phyloP scores from a whole-genome alignment of 2,113 vertebrate species.

The Pristiophorus japonicus region DNA sequence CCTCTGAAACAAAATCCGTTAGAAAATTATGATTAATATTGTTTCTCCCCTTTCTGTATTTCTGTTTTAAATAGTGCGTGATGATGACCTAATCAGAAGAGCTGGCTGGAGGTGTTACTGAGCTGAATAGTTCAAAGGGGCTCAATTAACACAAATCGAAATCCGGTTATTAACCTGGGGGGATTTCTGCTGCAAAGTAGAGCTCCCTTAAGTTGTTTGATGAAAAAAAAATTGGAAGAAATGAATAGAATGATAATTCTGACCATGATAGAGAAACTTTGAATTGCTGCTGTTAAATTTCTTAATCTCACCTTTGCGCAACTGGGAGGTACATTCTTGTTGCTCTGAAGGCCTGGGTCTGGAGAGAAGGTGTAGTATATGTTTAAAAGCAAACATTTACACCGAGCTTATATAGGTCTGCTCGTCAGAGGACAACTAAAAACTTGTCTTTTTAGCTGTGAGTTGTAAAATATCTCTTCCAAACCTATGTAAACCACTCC shows the following conservation, averaged over 20 bases:
- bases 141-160: slow-evolving; percentile 25
- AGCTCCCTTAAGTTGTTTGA: slow-evolving; percentile 1
- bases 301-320: background rate
- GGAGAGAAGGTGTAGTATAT: background rate
- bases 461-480: too few species aligned
- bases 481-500: too few species aligned
- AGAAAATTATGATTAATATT: background rate
- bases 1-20: background rate
- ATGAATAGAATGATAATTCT: background rate
- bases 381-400: background rate
- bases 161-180: background rate
- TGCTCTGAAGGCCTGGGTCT: background rate
- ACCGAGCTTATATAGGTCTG: background rate
- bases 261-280: background rate
- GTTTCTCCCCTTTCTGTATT: background rate
- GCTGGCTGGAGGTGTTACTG: background rate
- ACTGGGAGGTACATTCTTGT: background rate
- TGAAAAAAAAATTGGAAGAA: background rate
- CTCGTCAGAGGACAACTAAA: background rate
- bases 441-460: too few species aligned
- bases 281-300: too few species aligned
- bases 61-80: background rate
- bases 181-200: background rate
- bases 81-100: background rate
- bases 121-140: background rate